These are phyloP conservation scores for Limnephilus rhombicus DNA, from an alignment of 2,888 invertebrate species.

Conservation along the genomic window DNA sequence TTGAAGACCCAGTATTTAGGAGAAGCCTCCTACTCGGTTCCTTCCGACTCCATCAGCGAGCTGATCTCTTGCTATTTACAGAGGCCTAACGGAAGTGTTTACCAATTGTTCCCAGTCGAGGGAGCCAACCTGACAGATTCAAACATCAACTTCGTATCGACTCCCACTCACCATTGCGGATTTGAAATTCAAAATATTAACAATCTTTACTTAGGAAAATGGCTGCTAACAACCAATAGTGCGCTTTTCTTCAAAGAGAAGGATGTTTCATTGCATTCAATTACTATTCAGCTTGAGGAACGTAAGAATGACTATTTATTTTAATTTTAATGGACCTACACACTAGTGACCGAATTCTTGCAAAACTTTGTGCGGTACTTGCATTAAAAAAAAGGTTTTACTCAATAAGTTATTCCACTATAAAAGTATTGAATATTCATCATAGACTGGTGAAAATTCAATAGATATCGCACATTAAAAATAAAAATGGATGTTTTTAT, in stretches of 20 bases:
- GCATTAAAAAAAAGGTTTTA: too few species aligned
- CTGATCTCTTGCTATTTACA: neutral
- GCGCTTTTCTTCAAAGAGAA: neutral
- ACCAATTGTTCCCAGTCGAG: neutral
- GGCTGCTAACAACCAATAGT: neutral
- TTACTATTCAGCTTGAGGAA: too few species aligned
- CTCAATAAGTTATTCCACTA: too few species aligned
- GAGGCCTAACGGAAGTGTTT: neutral
- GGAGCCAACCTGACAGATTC: neutral
- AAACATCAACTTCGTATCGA: neutral
- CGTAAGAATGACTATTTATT: too few species aligned
- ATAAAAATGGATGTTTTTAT: too few species aligned
- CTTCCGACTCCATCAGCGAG: too few species aligned
- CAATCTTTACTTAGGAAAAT: neutral
- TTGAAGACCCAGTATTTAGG: neutral
- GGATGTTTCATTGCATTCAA: neutral
- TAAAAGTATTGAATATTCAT: too few species aligned
- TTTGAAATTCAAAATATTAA: neutral
- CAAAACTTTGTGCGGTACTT: too few species aligned
- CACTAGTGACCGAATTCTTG: too few species aligned
- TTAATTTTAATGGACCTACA: too few species aligned
- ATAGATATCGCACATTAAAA: too few species aligned
- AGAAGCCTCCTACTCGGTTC: neutral
- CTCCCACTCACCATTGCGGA: neutral
- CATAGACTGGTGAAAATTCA: too few species aligned